phyloP scores from a whole-genome alignment of 37 sponge, comb jelly and placozoan species.

The Lycopodina hypogea region DNA sequence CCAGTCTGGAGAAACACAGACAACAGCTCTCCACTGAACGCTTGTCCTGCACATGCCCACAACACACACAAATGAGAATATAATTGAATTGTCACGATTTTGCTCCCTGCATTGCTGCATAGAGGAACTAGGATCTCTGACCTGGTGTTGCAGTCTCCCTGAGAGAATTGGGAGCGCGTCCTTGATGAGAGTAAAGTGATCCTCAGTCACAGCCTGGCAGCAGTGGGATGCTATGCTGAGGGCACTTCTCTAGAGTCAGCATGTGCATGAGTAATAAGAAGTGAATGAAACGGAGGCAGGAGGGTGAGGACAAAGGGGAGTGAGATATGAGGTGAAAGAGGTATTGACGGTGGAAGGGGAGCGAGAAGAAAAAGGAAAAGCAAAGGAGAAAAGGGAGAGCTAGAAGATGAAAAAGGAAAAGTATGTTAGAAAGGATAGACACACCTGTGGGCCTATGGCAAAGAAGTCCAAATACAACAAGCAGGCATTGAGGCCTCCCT shows the following conservation, averaged over 20 bases:
- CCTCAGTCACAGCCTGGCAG: slow-evolving; percentile 75
- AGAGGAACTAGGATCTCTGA: too few species aligned
- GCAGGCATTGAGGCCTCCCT: slow-evolving; percentile 90
- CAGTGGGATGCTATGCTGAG: slow-evolving; percentile 91
- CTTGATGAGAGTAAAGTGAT: slow-evolving; percentile 67
- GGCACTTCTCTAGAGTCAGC: slow-evolving; percentile 65
- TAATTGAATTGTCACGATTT: background rate
- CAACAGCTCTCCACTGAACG: slow-evolving; percentile 87
- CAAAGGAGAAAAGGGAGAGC: background rate
- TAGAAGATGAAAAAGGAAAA: background rate
- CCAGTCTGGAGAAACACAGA: slow-evolving; percentile 78
- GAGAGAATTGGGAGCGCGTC: slow-evolving; percentile 77
- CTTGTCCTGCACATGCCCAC: slow-evolving; percentile 83
- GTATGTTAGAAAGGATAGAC: too few species aligned
- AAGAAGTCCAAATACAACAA: slow-evolving; percentile 95
- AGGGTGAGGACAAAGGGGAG: too few species aligned
- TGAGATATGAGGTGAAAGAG: too few species aligned
- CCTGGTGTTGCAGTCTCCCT: slow-evolving; percentile 77
- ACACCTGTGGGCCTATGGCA: slow-evolving; percentile 84
- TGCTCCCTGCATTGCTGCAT: too few species aligned
- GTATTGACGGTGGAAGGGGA: too few species aligned
- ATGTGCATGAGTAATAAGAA: background rate
- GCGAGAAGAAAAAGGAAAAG: background rate
- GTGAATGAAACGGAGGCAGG: too few species aligned
- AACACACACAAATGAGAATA: slow-evolving; percentile 1